phyloP scores from a whole-genome alignment of 2,113 vertebrate genomes.

The Paracanthobrama guichenoti region DNA sequence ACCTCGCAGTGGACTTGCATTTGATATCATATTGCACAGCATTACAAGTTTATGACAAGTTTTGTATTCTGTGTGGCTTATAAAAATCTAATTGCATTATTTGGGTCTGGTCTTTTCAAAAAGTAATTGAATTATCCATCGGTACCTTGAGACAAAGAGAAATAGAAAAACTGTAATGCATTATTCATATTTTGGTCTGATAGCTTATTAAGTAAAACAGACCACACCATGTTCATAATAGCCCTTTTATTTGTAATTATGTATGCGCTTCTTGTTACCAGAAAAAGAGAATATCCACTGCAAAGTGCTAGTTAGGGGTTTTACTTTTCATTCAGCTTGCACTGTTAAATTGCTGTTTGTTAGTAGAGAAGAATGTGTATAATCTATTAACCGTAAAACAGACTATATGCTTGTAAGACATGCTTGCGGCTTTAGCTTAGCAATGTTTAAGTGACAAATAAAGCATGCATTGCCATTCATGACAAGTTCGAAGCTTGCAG shows the following conservation, averaged over 20 bases:
- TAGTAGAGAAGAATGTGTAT: background rate
- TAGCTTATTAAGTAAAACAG: constrained; percentile 61
- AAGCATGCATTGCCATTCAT: constrained; percentile 11
- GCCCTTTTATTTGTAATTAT: constrained; percentile 59
- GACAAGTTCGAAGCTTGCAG: background rate
- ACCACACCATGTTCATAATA: constrained; percentile 59
- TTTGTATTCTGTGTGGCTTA: constrained; percentile 56
- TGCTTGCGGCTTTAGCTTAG: background rate
- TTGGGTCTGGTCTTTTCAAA: constrained; percentile 54
- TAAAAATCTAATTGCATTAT: constrained; percentile 64
- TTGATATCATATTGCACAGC: constrained; percentile 10
- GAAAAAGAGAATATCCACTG: constrained; percentile 13
- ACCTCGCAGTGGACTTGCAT: constrained; percentile 14
- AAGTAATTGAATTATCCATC: constrained; percentile 62
- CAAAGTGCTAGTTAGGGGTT: constrained; percentile 4
- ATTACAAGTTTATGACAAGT: constrained; percentile 49
- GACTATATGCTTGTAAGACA: constrained; percentile 5
- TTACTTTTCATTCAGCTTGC: constrained; percentile 8
- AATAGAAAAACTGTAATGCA: constrained; percentile 54
- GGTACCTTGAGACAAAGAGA: constrained; percentile 49
- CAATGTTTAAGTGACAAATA: constrained; percentile 21
- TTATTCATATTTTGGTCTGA: constrained; percentile 59
- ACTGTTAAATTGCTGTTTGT: constrained; percentile 22
- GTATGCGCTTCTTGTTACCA: constrained; percentile 34
- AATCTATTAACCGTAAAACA: constrained; percentile 15